Base-by-base conservation (phyloP, 1,140 invertebrate genomes). In the Sesamia nonagrioides region DNA sequence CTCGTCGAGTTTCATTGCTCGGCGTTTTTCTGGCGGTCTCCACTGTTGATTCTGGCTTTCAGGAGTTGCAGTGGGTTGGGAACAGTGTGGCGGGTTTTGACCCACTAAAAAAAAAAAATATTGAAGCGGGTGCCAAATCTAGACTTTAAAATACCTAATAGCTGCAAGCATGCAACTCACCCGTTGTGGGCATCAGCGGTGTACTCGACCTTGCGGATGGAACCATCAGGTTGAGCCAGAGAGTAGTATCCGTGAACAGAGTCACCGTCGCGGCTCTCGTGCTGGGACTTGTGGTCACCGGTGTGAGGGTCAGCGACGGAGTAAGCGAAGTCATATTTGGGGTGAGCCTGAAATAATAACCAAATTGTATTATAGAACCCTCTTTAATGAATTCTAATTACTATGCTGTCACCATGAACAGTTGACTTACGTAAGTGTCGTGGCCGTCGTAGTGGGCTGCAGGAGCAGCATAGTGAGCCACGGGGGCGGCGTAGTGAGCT, bases 281-380 rank as follows among this genome's bases (percentile, higher is more conserved):
- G 88, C 84, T 90, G 88, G 5, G 87, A 84, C 84, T 91, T 91
- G 82, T 88, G 86, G 84, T 89, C 90, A 35, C 89, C 90, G 76
- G 90, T 89, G 86, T 92, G 88, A 0, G 91, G 87, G 86, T 96
- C 95, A n/a, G 94, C 85, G 18, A 96, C 95, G 68, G 93, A 94
- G 88, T 96, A 96, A 1, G 91, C 88, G 85, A 91, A 96, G 84
- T 91, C 93, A 90, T 96, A 96, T 85, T 91, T 89, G 18, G 90
- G 90, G 78, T 95, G 80, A 79, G 78, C 35, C 81, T 85, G 66
- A 60, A 83, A 76, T 50, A n/a, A 37, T 52, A 52, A 15, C 8
- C 33, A 9, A 40, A 8, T 40, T 17, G 4, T n/a, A 45, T 33
- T 13, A 0, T 15, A 27, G 3, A 27, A 27, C 27, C 27, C 1